Base-by-base conservation (phyloP, 2,797 vertebrate species). In the Cossypha niveicapilla region DNA sequence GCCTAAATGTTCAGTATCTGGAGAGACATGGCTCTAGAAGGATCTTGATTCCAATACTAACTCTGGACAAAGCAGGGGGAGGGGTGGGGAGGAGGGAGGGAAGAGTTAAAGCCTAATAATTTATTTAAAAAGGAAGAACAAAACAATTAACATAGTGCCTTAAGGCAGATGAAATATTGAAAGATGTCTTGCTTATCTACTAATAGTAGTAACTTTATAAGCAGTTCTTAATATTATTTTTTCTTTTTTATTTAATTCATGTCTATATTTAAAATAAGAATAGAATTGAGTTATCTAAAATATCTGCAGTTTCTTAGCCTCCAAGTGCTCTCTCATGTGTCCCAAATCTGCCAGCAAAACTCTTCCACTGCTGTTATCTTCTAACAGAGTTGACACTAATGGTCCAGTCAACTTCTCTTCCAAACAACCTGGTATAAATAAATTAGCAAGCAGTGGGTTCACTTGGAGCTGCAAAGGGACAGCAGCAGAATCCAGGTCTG, bases 261-360 rank as follows among this genome's bases (percentile, higher is more conserved):
- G 10, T 37, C 15, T 44, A 3, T 30, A 66, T n/a, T 34, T 65
- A 37, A 9, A 7, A 3, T 47, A 57, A 85, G 28, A 90, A 53
- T 30, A 41, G 0, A 84, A 56, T 9, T 28, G 41, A 65, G 12
- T 23, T 41, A 48, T 25, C 19, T 84, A 35, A 68, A 92, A 70
- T 39, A 76, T 2, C 12, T 78, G 21, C 47, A 17, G 9, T 41
- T 86, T 92, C 57, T 86, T 58, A 75, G 25, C 15, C 41, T 74
- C 47, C 48, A 47, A 88, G 11, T 68, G 25, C 62, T 75, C 25
- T 90, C 51, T 90, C 21, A 14, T n/a, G n/a, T 66, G 93, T 76
- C 79, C 86, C 73, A 92, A 72, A 93, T 95, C 79, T 95, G 93
- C 88, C 90, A 96, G 47, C 28, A 88, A 88, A 94, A 56, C 44